Conservation (phyloP, 2,888 invertebrate species). For the Xestobium rufovillosum region DNA sequence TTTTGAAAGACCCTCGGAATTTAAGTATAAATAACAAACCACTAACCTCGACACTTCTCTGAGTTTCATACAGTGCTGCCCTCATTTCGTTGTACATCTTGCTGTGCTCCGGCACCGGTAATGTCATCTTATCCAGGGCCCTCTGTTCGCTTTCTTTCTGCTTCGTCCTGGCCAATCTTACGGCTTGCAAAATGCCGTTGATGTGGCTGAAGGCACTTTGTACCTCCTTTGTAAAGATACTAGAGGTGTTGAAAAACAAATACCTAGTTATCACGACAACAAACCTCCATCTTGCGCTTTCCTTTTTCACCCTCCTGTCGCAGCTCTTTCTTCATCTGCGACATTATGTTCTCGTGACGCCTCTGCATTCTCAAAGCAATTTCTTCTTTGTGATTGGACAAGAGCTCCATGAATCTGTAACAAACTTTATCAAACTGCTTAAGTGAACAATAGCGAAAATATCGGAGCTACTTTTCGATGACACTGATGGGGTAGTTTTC, state of each 20-base stretch:
- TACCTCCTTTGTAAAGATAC: constrained; percentile 27
- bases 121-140: constrained; percentile 21
- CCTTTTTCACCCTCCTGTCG: constrained; percentile 36
- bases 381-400: constrained; percentile 37
- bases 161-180: constrained; percentile 31
- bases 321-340: constrained; percentile 40
- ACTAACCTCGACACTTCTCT: constrained; percentile 36
- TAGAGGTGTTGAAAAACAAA: background rate
- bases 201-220: constrained; percentile 26
- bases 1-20: too few species aligned
- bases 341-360: constrained; percentile 37
- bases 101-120: constrained; percentile 30
- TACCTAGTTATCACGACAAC: constrained; percentile 4
- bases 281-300: constrained; percentile 31
- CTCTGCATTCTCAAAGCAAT: constrained; percentile 38
- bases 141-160: constrained; percentile 29
- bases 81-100: constrained; percentile 37
- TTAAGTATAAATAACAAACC: background rate
- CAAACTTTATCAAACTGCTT: too few species aligned
- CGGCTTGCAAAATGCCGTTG: constrained; percentile 26
- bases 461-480: constrained; percentile 37
- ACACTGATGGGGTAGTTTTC: constrained; percentile 34
- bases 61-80: constrained; percentile 35
- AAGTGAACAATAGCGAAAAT: too few species aligned
- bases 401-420: constrained; percentile 33